Conservation (phyloP, 1,140 invertebrate genomes). For the Paralvinella palmiformis region DNA sequence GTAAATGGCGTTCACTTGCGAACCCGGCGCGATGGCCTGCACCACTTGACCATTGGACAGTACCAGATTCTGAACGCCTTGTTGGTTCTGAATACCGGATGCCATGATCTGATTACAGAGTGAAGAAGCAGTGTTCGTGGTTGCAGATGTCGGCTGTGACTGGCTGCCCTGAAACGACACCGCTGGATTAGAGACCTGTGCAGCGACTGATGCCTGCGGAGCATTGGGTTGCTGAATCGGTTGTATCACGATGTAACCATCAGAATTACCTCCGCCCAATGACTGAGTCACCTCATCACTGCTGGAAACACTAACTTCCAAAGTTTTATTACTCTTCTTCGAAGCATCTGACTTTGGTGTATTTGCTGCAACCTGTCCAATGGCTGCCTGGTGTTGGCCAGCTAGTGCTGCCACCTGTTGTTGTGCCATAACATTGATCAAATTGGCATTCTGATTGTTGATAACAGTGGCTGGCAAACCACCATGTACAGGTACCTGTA, state of each 20-base stretch:
- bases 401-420: slow-evolving; percentile 20
- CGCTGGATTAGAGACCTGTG: too few species aligned
- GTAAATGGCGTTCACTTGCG: neutral
- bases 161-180: neutral
- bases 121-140: neutral
- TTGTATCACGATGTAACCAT: too few species aligned
- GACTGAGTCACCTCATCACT: too few species aligned
- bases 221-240: too few species aligned
- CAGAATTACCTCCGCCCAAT: too few species aligned
- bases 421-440: slow-evolving; percentile 22
- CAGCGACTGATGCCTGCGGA: slow-evolving; percentile 19
- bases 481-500: slow-evolving; percentile 23
- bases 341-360: too few species aligned
- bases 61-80: slow-evolving; percentile 25
- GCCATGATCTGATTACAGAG: slow-evolving; percentile 18
- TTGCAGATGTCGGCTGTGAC: neutral
- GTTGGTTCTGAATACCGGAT: slow-evolving; percentile 19
- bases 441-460: slow-evolving; percentile 20
- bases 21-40: slow-evolving; percentile 19
- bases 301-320: too few species aligned
- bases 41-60: slow-evolving; percentile 39
- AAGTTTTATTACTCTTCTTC: too few species aligned
- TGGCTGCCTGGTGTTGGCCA: slow-evolving; percentile 13
- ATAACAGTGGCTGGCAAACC: slow-evolving; percentile 21
- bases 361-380: slow-evolving; percentile 28